Evolutionary conservation across 2,888 invertebrate species (phyloP).

Genomic region (Sussaba pulchella): DNA sequence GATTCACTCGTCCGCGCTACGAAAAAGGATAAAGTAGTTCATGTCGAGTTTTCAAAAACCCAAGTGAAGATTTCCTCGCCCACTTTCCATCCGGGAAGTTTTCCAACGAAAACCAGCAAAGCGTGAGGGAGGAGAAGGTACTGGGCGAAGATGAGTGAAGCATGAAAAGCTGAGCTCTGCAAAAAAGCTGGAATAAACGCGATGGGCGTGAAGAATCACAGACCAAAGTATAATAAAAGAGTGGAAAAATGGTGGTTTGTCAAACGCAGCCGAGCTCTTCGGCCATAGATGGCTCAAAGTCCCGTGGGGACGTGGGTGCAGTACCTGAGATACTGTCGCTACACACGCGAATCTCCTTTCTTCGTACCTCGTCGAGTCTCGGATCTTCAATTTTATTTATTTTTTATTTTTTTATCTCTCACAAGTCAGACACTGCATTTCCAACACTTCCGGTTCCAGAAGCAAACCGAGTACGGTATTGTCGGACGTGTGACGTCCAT

Average conservation of each 20-base stretch:
- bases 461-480: constrained; percentile 2
- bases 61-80: constrained; percentile 27
- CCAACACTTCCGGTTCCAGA: constrained; percentile 5
- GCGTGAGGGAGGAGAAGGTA: not conserved
- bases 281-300: constrained; percentile 1
- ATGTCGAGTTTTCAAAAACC: constrained; percentile 34
- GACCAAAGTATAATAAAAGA: constrained; percentile 43
- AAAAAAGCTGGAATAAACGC: not conserved
- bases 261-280: constrained; percentile 58
- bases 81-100: constrained; percentile 57
- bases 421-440: constrained; percentile 26
- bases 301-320: not conserved
- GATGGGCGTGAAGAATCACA: constrained; percentile 25
- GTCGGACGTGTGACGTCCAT: constrained; percentile 25
- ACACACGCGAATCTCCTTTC: constrained; percentile 30
- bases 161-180: constrained; percentile 2
- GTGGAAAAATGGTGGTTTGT: constrained; percentile 52
- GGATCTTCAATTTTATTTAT: no score
- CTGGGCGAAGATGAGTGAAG: not conserved
- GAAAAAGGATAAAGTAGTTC: no score
- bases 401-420: constrained; percentile 11
- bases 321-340: not conserved
- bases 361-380: constrained; percentile 3
- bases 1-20: no score
- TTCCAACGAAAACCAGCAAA: constrained; percentile 38